Evolutionary conservation across 2,797 vertebrate genomes (phyloP).

Genomic region (Takifugu ocellatus): DNA sequence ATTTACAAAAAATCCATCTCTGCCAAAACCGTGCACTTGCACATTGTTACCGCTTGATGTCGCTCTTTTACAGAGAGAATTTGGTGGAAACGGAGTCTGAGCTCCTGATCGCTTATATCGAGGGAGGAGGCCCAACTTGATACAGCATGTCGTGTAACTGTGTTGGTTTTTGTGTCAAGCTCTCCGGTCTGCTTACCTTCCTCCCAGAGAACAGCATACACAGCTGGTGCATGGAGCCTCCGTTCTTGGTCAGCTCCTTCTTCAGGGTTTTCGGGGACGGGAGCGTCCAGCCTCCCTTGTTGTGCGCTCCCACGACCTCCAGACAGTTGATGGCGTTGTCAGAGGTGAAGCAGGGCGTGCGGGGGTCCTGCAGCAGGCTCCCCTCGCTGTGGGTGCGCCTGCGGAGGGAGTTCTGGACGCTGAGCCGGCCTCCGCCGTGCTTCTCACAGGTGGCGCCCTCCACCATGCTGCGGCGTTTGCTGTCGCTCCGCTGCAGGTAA

Average conservation of each 20-base stretch:
- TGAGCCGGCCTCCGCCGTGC: slow-evolving; percentile 75
- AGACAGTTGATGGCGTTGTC: slow-evolving; percentile 92
- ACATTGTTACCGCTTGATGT: slow-evolving; percentile 58
- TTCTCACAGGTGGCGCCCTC: slow-evolving; percentile 80
- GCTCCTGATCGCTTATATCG: not conserved
- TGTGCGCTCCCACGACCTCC: slow-evolving; percentile 67
- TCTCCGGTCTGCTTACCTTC: slow-evolving; percentile 76
- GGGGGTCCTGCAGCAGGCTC: slow-evolving; percentile 89
- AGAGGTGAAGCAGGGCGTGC: slow-evolving; percentile 85
- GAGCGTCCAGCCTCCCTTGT: slow-evolving; percentile 80
- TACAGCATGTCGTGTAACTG: too few relatives aligned
- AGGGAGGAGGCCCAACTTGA: not conserved
- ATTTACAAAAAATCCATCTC: not conserved
- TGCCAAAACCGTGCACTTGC: slow-evolving; percentile 30
- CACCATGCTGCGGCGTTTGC: slow-evolving; percentile 90
- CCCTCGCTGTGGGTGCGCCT: slow-evolving; percentile 95
- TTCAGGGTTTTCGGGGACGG: slow-evolving; percentile 91
- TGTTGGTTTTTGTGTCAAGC: too few relatives aligned
- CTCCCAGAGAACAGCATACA: slow-evolving; percentile 89
- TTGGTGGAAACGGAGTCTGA: not conserved
- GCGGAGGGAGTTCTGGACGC: slow-evolving; percentile 87
- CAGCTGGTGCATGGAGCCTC: slow-evolving; percentile 93
- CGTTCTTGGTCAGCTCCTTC: slow-evolving; percentile 88
- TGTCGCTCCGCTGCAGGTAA: slow-evolving; percentile 78
- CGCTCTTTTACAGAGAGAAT: slow-evolving; percentile 23